phyloP scores from a whole-genome alignment of 2,888 invertebrate species.

The Heteromurus nitidus region DNA sequence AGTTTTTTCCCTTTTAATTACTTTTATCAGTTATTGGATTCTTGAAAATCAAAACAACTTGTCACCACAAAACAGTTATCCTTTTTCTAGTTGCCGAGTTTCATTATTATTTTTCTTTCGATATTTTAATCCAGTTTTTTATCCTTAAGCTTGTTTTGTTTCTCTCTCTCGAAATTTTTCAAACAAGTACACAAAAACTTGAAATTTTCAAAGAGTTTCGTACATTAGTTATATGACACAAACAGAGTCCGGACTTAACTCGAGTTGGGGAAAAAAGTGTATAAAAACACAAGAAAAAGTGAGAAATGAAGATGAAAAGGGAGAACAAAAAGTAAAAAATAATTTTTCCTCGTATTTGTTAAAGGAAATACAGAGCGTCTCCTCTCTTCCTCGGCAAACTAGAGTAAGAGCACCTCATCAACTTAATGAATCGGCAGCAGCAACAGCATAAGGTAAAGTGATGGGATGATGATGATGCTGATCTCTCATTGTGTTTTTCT shows the following conservation, averaged over 20 bases:
- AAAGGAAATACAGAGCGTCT: constrained; percentile 53
- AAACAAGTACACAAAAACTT: constrained; percentile 25
- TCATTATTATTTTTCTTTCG: not conserved
- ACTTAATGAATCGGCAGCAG: constrained; percentile 66
- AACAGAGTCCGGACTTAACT: too few species aligned
- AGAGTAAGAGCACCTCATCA: constrained; percentile 58
- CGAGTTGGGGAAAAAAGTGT: not conserved
- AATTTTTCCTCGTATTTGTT: constrained; percentile 36
- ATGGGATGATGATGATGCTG: constrained; percentile 58
- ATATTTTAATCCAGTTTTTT: constrained; percentile 8
- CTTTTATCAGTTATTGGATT: not conserved
- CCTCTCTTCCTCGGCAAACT: constrained; percentile 56
- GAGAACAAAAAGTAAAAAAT: constrained; percentile 51
- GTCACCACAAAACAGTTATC: constrained; percentile 22
- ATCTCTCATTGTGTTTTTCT: constrained; percentile 50
- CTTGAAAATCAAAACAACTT: constrained; percentile 4
- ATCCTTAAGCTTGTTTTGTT: not conserved
- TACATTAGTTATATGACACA: constrained; percentile 5
- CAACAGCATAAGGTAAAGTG: constrained; percentile 63
- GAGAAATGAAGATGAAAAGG: constrained; percentile 26
- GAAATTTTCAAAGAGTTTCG: constrained; percentile 16
- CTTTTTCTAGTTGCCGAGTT: constrained; percentile 4
- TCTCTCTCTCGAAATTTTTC: not conserved
- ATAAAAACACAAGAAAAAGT: constrained; percentile 5
- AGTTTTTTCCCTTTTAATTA: not conserved